phyloP scores from a whole-genome alignment of 2,113 vertebrate genomes.

The Synodontis membranacea region DNA sequence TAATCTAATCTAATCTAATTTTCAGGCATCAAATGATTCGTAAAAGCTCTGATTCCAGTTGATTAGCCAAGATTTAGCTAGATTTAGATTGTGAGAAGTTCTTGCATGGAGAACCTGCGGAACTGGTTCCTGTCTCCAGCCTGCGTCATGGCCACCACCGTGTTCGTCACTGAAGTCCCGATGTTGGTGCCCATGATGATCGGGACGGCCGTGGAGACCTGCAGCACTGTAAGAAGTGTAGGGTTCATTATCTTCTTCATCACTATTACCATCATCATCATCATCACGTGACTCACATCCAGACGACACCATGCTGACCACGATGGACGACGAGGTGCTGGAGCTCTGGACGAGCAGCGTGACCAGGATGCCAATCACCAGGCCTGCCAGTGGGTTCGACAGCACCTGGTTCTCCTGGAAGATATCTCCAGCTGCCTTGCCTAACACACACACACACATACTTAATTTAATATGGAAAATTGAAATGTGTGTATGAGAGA shows the following conservation, averaged over 20 bases:
- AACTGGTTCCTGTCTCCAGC: slow-evolving; percentile 87
- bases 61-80: not conserved
- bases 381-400: slow-evolving; percentile 87
- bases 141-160: slow-evolving; percentile 91
- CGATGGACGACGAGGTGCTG: slow-evolving; percentile 91
- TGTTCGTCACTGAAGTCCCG: slow-evolving; percentile 95
- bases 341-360: slow-evolving; percentile 95
- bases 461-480: not conserved
- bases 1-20: too few species aligned
- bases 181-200: slow-evolving; percentile 98
- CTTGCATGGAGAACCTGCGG: slow-evolving; percentile 76
- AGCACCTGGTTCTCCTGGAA: slow-evolving; percentile 86
- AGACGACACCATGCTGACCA: slow-evolving; percentile 98
- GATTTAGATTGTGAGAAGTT: not conserved
- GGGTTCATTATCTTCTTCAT: not conserved
- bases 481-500: slow-evolving; percentile 4
- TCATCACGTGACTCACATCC: slow-evolving; percentile 78
- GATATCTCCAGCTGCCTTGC: slow-evolving; percentile 91
- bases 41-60: not conserved
- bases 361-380: slow-evolving; percentile 92
- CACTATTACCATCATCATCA: not conserved
- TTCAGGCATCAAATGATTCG: not conserved
- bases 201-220: slow-evolving; percentile 83
- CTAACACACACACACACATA: slow-evolving; percentile 61
- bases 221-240: slow-evolving; percentile 75